These are phyloP conservation scores for Tenthredo amoena DNA, from an alignment of 2,888 invertebrate genomes.

Conservation along the genomic window DNA sequence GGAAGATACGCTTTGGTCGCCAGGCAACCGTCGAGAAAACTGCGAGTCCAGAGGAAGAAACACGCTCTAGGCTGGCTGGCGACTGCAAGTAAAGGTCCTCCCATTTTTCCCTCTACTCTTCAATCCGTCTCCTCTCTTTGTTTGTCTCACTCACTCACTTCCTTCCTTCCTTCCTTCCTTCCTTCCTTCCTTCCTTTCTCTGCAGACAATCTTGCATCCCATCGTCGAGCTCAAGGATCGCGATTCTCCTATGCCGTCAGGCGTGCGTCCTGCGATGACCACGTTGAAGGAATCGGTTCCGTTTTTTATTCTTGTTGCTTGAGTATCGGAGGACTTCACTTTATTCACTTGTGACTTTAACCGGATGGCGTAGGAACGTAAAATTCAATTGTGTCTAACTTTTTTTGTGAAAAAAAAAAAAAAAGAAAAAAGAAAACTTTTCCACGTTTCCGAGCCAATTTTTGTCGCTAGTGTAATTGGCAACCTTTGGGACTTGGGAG, in stretches of 20 bases:
- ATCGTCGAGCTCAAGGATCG: constrained; percentile 27
- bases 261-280: constrained; percentile 16
- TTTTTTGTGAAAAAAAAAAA: background rate
- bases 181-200: constrained; percentile 55
- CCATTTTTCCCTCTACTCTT: constrained; percentile 43
- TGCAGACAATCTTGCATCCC: constrained; percentile 39
- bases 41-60: constrained; percentile 34
- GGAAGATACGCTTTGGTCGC: constrained; percentile 72
- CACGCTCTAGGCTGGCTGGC: constrained; percentile 20
- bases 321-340: constrained; percentile 10
- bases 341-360: background rate
- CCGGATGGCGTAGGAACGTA: background rate
- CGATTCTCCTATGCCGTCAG: background rate
- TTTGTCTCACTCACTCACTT: background rate
- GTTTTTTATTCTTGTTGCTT: constrained; percentile 6
- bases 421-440: background rate
- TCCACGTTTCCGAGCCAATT: background rate
- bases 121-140: constrained; percentile 9
- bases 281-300: background rate
- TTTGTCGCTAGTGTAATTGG: background rate
- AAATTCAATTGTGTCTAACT: background rate
- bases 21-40: constrained; percentile 68
- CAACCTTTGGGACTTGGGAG: background rate
- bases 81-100: constrained; percentile 61
- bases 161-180: constrained; percentile 33